Evolutionary conservation across 2,113 vertebrate species (phyloP), one percentile per base, ranked within the genome.

Genomic region (Triplophysa tibetana): DNA sequence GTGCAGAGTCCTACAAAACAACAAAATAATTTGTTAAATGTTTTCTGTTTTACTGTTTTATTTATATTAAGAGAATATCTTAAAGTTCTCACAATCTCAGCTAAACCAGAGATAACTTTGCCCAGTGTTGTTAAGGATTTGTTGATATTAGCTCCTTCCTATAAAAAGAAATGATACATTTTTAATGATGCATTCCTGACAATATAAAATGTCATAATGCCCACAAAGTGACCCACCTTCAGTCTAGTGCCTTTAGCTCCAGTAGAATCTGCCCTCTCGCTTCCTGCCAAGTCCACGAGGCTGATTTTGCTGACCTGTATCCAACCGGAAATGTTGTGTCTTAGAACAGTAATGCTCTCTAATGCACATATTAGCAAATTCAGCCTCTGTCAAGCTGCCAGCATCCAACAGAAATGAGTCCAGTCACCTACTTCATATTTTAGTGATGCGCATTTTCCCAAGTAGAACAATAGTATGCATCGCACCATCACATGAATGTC

Each of bases 61-160:
- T 38, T 38, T 38, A 38, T 38, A 38, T 38, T 38, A 38, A 38
- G 33, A 38, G 5, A n/a, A 61, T 29, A 38, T 63, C 16, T 26
- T 4, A 75, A 8, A 45, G 48, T 69, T 82, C 94, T 81, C 85
- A 99, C 98, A 92, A 96, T 89, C 89, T 99, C 98, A 0, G 98
- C 97, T 80, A 99, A 90, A 21, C 96, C 98, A 2, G 98, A 99
- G 88, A 99, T 99, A 74, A 99, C 98, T 86, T 99, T 99, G 2
- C 98, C 98, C 84, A 99, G 89, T 0, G 98, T 99, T 33, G 98
- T 99, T 88, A 99, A 85, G 81, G 98, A 99, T 91, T 99, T 99
- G 88, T 99, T 99, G 89, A 99, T 99, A 86, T 99, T 99, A 81
- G 98, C 97, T 81, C 98, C 98, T 90, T 99, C 98, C 98, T 94